Evolutionary conservation across 2,888 invertebrate species (phyloP).

Genomic region (Exephanes ischioxanthus): DNA sequence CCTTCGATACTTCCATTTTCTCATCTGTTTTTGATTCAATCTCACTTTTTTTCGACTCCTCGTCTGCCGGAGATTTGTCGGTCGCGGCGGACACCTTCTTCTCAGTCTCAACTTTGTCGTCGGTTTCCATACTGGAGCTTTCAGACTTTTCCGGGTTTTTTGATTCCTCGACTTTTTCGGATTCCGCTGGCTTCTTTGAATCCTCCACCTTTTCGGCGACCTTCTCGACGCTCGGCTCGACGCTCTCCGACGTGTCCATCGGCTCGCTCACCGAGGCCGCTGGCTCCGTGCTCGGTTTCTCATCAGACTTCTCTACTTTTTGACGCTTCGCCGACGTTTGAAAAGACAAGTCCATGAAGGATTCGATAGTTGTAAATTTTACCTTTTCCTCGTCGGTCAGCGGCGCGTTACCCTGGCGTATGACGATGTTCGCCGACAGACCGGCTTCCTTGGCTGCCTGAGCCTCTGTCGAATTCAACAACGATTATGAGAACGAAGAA

Average conservation of each 20-base stretch:
- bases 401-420: conserved; percentile 92
- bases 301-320: conserved; percentile 77
- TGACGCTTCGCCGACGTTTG: conserved; percentile 80
- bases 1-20: conserved; percentile 81
- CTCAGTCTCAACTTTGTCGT: conserved; percentile 66
- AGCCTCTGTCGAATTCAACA: conserved; percentile 88
- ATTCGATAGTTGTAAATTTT: conserved; percentile 87
- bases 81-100: conserved; percentile 40
- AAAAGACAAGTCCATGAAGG: conserved; percentile 87
- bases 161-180: conserved; percentile 57
- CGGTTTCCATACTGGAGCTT: conserved; percentile 58
- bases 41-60: conserved; percentile 63
- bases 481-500: conserved; percentile 42
- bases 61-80: conserved; percentile 51
- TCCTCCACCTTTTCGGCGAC: conserved; percentile 56
- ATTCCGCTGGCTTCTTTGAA: conserved; percentile 42
- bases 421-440: conserved; percentile 89
- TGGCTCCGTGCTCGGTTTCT: conserved; percentile 58
- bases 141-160: conserved; percentile 50
- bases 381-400: conserved; percentile 88
- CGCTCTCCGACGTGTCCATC: conserved; percentile 81
- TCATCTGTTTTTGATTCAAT: conserved; percentile 78
- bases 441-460: conserved; percentile 93
- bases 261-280: conserved; percentile 72
- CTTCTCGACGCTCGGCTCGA: conserved; percentile 73